These are phyloP conservation scores for Calyptommatus sinebrachiatus DNA, from an alignment of 2,113 vertebrate species.

Conservation along the genomic window DNA sequence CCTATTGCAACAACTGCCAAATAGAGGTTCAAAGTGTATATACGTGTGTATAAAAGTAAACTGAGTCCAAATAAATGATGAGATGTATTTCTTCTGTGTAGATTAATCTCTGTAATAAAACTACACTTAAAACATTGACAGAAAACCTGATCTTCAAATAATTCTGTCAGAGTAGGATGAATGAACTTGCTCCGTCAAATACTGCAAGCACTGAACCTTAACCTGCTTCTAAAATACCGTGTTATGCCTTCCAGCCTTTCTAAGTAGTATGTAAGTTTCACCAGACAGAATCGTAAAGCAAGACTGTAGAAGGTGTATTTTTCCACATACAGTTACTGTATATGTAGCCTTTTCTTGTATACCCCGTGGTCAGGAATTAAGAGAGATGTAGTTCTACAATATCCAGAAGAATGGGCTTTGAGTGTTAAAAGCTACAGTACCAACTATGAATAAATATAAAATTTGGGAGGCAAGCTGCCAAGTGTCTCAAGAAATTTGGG, in stretches of 20 bases:
- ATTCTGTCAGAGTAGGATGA: background rate
- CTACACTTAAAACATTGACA: background rate
- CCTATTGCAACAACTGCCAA: background rate
- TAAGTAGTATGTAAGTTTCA: background rate
- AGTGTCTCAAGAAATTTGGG: too few species aligned
- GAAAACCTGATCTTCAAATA: background rate
- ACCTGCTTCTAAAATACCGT: background rate
- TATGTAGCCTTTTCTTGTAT: background rate
- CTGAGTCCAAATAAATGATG: background rate
- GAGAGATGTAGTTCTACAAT: background rate
- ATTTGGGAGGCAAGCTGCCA: too few species aligned
- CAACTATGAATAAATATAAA: background rate
- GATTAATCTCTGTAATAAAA: conserved; percentile 9
- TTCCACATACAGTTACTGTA: background rate
- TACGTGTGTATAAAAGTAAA: background rate
- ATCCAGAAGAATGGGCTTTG: background rate
- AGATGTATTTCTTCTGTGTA: background rate
- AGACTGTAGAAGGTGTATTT: background rate
- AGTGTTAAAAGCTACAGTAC: background rate
- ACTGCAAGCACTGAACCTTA: background rate
- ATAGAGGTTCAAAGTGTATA: background rate
- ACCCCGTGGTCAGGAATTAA: background rate
- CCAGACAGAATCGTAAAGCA: background rate
- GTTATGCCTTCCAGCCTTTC: background rate
- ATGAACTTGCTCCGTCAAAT: background rate